Evolutionary conservation across 2,113 vertebrate genomes (phyloP), one percentile per base, ranked within the genome.

Genomic region (Channa maculata): DNA sequence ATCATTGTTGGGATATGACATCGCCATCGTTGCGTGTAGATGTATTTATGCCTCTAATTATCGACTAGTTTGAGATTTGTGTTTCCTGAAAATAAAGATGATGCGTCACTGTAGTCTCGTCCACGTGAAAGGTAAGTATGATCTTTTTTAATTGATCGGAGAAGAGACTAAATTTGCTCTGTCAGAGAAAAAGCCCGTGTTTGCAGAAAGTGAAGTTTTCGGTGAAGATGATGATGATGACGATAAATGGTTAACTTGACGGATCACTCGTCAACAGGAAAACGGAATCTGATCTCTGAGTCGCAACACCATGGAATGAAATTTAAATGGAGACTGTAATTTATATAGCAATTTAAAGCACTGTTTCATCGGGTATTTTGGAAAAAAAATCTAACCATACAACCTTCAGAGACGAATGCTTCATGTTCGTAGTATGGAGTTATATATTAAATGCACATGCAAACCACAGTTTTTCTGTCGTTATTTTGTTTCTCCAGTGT

Each of bases 101-200:
- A 65, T 45, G 41, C 54, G 38, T 51, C 64, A 53, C 75, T 64
- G 24, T 78, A 70, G 62, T 70, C 34, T 79, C 84, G 10, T 62
- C 84, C 46, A 5, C 15, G 41, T 10, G 63, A 54, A 37, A 77
- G 91, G 90, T 91, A 76, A 92, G 91, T 85, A 80, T 84, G 0
- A 64, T 82, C 84, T 85, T 49, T 81, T 86, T 83, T 61, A 71
- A 45, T 84, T 76, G 54, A 45, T 84, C 73, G 2, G 5, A 50
- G 5, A 15, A 14, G 33, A 44, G 38, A 51, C 12, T 6, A 44
- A 24, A 44, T 69, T 64, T 65, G 46, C 41, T 49, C 36, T 8
- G 11, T 61, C 2, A 11, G 8, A 9, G 36, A 15, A 4, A 33
- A 41, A 8, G 10, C 36, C 3, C 54, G 0, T 58, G 43, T 66